Evolutionary conservation across 2,888 invertebrate genomes (phyloP).

Genomic region (Drosophila neutralis): DNA sequence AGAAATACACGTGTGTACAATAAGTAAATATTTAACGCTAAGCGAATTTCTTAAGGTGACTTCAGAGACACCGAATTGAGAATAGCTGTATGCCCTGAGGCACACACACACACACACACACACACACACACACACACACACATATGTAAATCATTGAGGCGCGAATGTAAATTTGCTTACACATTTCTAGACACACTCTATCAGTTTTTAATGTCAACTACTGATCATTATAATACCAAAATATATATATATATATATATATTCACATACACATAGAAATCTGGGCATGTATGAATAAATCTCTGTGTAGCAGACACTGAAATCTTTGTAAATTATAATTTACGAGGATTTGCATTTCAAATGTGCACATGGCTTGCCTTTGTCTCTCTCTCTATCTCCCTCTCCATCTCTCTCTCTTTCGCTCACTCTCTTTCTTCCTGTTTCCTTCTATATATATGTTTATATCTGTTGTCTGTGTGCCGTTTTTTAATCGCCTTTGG

Average conservation of each 20-base stretch:
- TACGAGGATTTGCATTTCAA: slow-evolving; percentile 76
- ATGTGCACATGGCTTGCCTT: slow-evolving; percentile 36
- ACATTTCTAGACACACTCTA: slow-evolving; percentile 51
- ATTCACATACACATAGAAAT: slow-evolving; percentile 8
- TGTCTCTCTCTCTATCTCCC: slow-evolving; percentile 12
- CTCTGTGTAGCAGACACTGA: slow-evolving; percentile 40
- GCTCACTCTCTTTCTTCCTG: neutral
- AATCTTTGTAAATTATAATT: slow-evolving; percentile 72
- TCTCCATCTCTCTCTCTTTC: neutral
- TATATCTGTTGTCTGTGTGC: slow-evolving; percentile 14
- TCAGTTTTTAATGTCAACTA: slow-evolving; percentile 55
- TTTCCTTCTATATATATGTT: neutral
- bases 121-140: slow-evolving; percentile 1
- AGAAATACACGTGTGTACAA: slow-evolving; percentile 20
- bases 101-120: slow-evolving; percentile 4
- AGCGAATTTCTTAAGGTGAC: slow-evolving; percentile 62
- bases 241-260: slow-evolving; percentile 5
- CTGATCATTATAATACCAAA: slow-evolving; percentile 63
- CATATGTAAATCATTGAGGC: slow-evolving; percentile 53
- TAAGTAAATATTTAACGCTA: slow-evolving; percentile 42
- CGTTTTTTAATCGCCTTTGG: slow-evolving; percentile 56
- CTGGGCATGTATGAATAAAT: slow-evolving; percentile 62
- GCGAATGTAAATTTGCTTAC: slow-evolving; percentile 70
- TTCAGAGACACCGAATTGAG: slow-evolving; percentile 39
- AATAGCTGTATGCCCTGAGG: slow-evolving; percentile 17